Conservation (phyloP, 2,888 invertebrate species). For the Megalurothrips usitatus region DNA sequence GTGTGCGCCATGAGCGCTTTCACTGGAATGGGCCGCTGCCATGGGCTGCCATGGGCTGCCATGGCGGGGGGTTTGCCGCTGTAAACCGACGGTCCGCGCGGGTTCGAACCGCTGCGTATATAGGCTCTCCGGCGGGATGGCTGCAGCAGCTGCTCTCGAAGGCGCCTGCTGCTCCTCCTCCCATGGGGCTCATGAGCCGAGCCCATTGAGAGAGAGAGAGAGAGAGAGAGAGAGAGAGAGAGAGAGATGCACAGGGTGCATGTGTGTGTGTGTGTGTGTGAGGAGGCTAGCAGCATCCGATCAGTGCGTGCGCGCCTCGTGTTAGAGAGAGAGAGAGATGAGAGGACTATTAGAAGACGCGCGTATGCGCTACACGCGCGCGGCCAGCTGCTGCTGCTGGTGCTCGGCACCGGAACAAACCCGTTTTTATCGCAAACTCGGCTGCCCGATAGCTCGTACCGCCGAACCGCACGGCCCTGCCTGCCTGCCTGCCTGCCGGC, state of each 20-base stretch:
- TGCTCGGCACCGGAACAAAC: constrained; percentile 21
- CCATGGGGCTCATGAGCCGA: too few species aligned
- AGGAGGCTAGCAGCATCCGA: neutral
- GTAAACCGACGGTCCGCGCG: neutral
- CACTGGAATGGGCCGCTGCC: neutral
- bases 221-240: too few species aligned
- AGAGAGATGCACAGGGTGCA: too few species aligned
- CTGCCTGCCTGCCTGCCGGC: neutral
- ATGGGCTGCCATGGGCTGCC: too few species aligned
- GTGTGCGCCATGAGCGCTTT: neutral
- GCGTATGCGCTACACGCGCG: neutral
- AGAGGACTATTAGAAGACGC: neutral
- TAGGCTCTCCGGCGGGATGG: neutral
- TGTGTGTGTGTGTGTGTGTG: too few species aligned
- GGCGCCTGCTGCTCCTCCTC: neutral
- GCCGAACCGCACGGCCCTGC: neutral
- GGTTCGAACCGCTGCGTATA: neutral
- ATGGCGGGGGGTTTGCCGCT: neutral
- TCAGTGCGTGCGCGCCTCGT: neutral
- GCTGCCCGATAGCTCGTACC: constrained; percentile 11
- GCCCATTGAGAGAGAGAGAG: too few species aligned
- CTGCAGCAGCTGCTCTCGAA: neutral
- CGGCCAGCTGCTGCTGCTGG: too few species aligned
- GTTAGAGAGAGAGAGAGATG: neutral
- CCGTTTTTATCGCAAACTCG: constrained; percentile 24